Evolutionary conservation across 1,140 invertebrate genomes (phyloP).

Genomic region (Andricus grossulariae): DNA sequence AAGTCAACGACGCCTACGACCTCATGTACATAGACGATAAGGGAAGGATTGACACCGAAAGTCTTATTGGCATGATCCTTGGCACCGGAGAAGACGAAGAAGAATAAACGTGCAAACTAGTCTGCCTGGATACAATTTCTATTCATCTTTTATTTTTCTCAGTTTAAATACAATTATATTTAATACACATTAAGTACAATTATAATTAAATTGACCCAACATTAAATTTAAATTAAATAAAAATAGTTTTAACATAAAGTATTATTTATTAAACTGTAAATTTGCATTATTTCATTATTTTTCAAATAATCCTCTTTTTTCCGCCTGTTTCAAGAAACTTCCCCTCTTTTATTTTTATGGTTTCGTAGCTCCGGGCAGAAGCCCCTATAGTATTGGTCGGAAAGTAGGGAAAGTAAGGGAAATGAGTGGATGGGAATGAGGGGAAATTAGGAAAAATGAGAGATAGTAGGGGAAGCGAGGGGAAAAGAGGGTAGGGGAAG

Average conservation of each 20-base stretch:
- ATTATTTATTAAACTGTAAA: background rate
- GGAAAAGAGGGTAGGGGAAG: too few relatives aligned
- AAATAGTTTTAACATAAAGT: background rate
- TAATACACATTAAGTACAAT: constrained; percentile 10
- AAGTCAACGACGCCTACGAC: constrained; percentile 95
- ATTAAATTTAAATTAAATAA: constrained; percentile 14
- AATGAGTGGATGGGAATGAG: too few relatives aligned
- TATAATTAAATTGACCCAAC: background rate
- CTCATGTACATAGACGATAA: constrained; percentile 95
- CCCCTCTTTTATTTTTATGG: too few relatives aligned
- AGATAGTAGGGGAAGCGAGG: too few relatives aligned
- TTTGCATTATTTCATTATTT: background rate
- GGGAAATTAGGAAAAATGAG: too few relatives aligned
- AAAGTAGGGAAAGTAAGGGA: too few relatives aligned
- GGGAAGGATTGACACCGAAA: constrained; percentile 92
- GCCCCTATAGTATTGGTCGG: too few relatives aligned
- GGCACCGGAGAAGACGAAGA: constrained; percentile 85
- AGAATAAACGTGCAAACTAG: constrained; percentile 64
- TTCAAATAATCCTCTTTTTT: too few relatives aligned
- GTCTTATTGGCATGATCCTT: constrained; percentile 90
- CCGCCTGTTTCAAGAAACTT: too few relatives aligned
- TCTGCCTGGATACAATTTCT: background rate
- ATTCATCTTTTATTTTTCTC: background rate
- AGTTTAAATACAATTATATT: constrained; percentile 1
- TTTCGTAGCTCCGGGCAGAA: too few relatives aligned